Base-by-base conservation (phyloP, 2,113 vertebrate species). In the Acrocephalus kingi region DNA sequence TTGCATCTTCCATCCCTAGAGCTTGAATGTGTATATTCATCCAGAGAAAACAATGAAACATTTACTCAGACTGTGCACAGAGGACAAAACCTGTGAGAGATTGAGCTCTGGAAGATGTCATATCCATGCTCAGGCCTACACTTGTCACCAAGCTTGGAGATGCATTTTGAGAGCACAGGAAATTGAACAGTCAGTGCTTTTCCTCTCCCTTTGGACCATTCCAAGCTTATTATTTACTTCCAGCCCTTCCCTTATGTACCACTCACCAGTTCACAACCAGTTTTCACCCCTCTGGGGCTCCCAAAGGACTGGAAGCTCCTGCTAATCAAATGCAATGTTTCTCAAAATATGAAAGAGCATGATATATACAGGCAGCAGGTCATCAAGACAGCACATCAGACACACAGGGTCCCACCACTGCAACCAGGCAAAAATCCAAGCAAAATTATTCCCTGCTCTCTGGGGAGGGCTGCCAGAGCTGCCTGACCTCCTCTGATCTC, bases 281-380 rank as follows among this genome's bases (percentile, higher is more conserved):
- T 69, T 91, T 84, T 84, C 62, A 95, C 25, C 54, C 84, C 39
- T 56, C 56, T 62, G 27, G 43, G 46, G 25, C 58, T 83, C 61
- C 74, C 59, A 68, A 61, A 87, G 43, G 45, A 48, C 48, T 62
- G 49, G 39, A 63, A 84, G 37, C 37, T 67, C 41, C 41, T 82
- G 39, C 24, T 68, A 84, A 78, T 31, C 45, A 87, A 89, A 89
- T 33, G 5, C 61, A 90, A 6, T 21, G 56, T 61, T 94, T 84
- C 56, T 69, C 3, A 2, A 75, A 84, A 71, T 20, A 62, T 1
- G 8, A 79, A 80, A 52, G 35, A 94, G n/a, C 58, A 91, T 61
- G 92, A 95, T 64, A 87, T 59, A 91, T 75, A 95, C 49, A 73
- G 81, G 78, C 83, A 96, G 87, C 25, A 13, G 86, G 73, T 69